Conservation (phyloP, 1,140 invertebrate species). For the Choristoneura fumiferana region DNA sequence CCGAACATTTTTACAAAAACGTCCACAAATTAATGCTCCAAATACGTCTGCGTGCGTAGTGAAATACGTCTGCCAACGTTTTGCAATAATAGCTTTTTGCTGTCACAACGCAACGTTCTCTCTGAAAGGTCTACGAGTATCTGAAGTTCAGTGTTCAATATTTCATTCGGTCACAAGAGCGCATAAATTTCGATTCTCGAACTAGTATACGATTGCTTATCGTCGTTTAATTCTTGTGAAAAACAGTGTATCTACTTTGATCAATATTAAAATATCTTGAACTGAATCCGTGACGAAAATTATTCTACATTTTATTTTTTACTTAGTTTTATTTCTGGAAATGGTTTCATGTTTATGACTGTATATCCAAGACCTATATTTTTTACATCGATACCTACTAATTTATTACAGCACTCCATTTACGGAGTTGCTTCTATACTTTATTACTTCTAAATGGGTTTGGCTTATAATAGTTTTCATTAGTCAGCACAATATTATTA, state of each 20-base stretch:
- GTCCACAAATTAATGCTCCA: neutral
- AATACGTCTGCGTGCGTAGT: neutral
- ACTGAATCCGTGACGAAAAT: neutral
- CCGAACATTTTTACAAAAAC: slow-evolving; percentile 4
- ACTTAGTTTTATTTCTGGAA: no score
- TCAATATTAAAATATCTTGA: slow-evolving; percentile 11
- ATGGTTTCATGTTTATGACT: neutral
- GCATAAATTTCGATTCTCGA: neutral
- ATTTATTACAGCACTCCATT: no score
- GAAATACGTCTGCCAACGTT: neutral
- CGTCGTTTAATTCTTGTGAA: neutral
- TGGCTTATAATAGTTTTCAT: slow-evolving; percentile 11
- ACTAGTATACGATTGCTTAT: neutral
- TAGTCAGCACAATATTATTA: slow-evolving; percentile 7
- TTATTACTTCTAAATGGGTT: slow-evolving; percentile 8
- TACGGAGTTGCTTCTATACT: no score
- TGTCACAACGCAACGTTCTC: slow-evolving; percentile 12
- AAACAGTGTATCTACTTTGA: slow-evolving; percentile 1
- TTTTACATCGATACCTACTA: no score
- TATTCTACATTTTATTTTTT: neutral
- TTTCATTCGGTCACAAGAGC: neutral
- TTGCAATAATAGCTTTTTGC: neutral
- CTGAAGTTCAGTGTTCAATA: slow-evolving; percentile 10
- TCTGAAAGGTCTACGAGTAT: neutral
- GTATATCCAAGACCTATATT: neutral